Evolutionary conservation across 2,797 vertebrate genomes (phyloP), one percentile per base, ranked within the genome.

Genomic region (Margarornis squamiger): DNA sequence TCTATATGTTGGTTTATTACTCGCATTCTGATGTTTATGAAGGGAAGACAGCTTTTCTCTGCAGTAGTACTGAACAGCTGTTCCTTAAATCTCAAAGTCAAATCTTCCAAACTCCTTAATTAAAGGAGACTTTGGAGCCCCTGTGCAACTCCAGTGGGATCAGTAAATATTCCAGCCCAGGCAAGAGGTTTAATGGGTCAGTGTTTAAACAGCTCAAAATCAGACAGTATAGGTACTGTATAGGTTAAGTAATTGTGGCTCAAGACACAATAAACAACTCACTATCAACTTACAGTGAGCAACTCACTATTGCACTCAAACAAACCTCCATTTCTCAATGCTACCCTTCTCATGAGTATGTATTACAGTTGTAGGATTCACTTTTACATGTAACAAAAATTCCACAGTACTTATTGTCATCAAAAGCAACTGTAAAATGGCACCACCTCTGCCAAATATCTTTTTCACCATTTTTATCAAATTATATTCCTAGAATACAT

Each of bases 1-100:
- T 94, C 77, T 76, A n/a, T 79, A 75, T 38, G 51, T 76, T 93
- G 46, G 59, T 38, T 90, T 90, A 87, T 89, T 85, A 70, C 36
- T 91, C 3, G 1, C 51, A 73, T 75, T 84, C 21, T 73, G 43
- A 66, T 66, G 12, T 68, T 92, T 68, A 68, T 6, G 7, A 90
- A 88, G 79, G 46, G 45, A 80, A 65, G 67, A 24, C 19, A 87
- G 24, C 26, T 86, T 89, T 93, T 89, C 57, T 46, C 45, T 61
- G 30, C 29, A 48, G 38, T 23, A 65, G 14, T 34, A 75, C 29
- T 55, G 54, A 91, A 71, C 45, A 80, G 62, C 32, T 83, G 51
- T 81, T 92, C n/a, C 54, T 72, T 80, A 78, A 86, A 77, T 86
- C 54, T 65, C 72, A 74, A 74, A 77, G 78, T 83, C 49, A 83